Percentiles rank a stretch among this genome's conserved stretches.
phyloP scores from a whole-genome alignment of 2,888 invertebrate species.

The Escarpia spicata region DNA sequence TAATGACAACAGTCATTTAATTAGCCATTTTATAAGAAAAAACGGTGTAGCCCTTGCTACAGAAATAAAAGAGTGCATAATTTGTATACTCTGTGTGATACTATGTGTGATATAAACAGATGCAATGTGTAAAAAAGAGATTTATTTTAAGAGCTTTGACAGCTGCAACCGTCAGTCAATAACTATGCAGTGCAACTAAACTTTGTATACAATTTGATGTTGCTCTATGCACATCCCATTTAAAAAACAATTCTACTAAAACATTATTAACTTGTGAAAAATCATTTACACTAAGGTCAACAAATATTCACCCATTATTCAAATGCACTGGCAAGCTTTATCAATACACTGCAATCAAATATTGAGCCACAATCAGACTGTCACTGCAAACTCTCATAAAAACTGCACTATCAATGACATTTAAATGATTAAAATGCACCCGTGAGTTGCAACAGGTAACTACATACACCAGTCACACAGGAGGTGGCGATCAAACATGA shows the following conservation, averaged over 20 bases:
- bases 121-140: neutral
- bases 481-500: neutral
- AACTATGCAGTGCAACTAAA: slow-evolving; percentile 8
- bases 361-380: too few relatives aligned
- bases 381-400: neutral
- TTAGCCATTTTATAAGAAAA: neutral
- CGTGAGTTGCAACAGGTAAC: neutral
- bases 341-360: neutral
- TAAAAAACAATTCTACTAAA: slow-evolving; percentile 1
- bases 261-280: neutral
- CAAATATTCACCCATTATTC: neutral
- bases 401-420: neutral
- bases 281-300: neutral
- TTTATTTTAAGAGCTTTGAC: slow-evolving; percentile 1
- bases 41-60: neutral
- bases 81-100: too few relatives aligned
- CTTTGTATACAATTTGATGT: slow-evolving; percentile 13
- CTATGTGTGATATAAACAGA: neutral
- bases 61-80: neutral
- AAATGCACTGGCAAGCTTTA: neutral
- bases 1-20: neutral
- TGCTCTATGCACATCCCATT: neutral
- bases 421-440: neutral
- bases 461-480: too few relatives aligned
- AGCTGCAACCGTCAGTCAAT: neutral